phyloP scores from a whole-genome alignment of 2,888 invertebrate genomes.

The Tiliacea citrago region DNA sequence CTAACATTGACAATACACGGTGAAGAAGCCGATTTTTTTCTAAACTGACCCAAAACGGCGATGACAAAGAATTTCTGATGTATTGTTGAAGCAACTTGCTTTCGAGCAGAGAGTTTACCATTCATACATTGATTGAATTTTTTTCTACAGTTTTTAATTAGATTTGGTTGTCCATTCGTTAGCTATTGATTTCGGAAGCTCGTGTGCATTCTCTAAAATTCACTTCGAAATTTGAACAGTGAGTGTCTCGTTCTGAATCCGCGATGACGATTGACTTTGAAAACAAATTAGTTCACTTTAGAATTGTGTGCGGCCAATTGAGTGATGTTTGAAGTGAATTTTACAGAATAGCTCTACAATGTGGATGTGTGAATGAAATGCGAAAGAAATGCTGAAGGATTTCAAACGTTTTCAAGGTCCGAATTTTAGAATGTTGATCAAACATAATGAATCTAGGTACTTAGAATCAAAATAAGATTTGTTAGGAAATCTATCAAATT shows the following conservation, averaged over 20 bases:
- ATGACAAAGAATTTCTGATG: slow-evolving; percentile 11
- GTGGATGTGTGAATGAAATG: not conserved
- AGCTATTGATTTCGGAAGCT: not conserved
- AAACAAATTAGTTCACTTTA: too few species aligned
- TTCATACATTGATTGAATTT: slow-evolving; percentile 13
- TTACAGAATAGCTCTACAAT: not conserved
- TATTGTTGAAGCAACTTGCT: slow-evolving; percentile 40
- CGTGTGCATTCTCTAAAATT: slow-evolving; percentile 1
- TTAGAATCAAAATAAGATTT: not conserved
- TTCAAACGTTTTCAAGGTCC: not conserved
- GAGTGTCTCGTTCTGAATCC: not conserved
- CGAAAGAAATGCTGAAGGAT: not conserved
- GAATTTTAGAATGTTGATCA: not conserved
- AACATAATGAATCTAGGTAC: not conserved
- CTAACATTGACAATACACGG: not conserved
- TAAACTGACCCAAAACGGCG: slow-evolving; percentile 9
- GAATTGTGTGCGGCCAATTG: not conserved
- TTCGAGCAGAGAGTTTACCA: slow-evolving; percentile 6
- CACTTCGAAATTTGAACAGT: not conserved
- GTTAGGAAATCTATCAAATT: not conserved
- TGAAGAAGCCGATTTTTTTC: slow-evolving; percentile 3
- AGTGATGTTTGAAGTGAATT: not conserved
- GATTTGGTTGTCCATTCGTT: not conserved
- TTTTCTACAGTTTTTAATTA: slow-evolving; percentile 5
- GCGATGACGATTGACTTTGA: not conserved